Conservation (phyloP, 2,888 invertebrate genomes). For the Aproaerema taeniolella region DNA sequence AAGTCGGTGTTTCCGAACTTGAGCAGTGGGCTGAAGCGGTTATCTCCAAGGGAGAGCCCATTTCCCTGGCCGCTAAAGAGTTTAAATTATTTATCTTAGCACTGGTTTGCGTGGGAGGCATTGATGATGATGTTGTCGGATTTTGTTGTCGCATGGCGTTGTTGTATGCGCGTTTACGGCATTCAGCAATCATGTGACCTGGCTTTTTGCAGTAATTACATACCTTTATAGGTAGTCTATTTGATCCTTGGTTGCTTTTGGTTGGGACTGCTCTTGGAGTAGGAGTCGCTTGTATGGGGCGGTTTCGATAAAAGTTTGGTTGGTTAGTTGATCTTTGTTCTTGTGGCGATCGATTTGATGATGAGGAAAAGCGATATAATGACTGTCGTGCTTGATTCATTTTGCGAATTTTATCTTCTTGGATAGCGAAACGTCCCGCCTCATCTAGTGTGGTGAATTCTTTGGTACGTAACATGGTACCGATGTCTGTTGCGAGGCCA, state of each 20-base stretch:
- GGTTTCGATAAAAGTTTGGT: background rate
- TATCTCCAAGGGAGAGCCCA: conserved; percentile 13
- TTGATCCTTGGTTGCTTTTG: background rate
- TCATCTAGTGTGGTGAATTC: conserved; percentile 18
- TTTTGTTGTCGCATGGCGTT: background rate
- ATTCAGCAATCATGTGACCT: conserved; percentile 11
- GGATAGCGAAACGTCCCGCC: conserved; percentile 25
- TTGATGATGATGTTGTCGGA: background rate
- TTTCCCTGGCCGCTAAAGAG: conserved; percentile 13
- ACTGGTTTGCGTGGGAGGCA: background rate
- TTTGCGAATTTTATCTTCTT: conserved; percentile 22
- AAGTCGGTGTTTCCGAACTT: background rate
- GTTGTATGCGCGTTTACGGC: conserved; percentile 4
- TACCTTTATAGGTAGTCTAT: too few species aligned
- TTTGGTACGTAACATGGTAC: conserved; percentile 24
- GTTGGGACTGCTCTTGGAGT: background rate
- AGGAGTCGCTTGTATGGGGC: background rate
- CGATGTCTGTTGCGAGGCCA: conserved; percentile 24
- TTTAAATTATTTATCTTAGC: conserved; percentile 15
- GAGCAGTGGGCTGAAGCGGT: conserved; percentile 10
- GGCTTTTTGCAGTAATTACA: conserved; percentile 15
- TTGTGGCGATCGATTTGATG: background rate
- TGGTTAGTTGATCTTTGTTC: background rate
- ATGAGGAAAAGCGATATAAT: background rate
- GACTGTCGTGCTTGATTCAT: conserved; percentile 21